Conservation (phyloP, 2,113 vertebrate species). For the Coryphaenoides rupestris region DNA sequence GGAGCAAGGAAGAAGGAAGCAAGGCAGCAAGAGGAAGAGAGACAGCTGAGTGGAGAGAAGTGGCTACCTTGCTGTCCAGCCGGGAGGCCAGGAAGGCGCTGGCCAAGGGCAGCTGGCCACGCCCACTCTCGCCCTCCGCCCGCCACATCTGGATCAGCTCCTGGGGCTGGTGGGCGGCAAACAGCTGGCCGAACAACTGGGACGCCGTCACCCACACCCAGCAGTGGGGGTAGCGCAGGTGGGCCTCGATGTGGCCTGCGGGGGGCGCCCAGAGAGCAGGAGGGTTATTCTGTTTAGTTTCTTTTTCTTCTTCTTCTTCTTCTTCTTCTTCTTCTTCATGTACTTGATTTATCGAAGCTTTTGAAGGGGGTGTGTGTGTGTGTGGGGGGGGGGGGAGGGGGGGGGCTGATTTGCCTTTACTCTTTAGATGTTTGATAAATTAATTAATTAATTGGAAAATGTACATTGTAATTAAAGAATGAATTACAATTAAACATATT, state of each 20-base stretch:
- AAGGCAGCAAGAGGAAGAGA: constrained; percentile 2
- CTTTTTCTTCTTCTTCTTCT: too few species aligned
- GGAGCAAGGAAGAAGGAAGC: too few species aligned
- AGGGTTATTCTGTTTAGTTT: neutral
- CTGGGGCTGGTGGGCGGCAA: constrained; percentile 83
- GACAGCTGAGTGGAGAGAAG: neutral
- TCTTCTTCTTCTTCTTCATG: neutral
- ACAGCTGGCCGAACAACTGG: constrained; percentile 90
- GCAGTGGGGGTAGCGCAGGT: constrained; percentile 89
- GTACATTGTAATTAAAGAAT: too few species aligned
- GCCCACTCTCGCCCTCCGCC: constrained; percentile 27
- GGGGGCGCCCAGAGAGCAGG: neutral
- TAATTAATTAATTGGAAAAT: too few species aligned
- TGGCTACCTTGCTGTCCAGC: constrained; percentile 79
- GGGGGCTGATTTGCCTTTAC: too few species aligned
- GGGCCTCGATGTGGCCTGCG: constrained; percentile 82
- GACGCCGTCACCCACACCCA: constrained; percentile 96
- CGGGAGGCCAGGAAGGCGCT: constrained; percentile 72
- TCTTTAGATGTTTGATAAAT: too few species aligned
- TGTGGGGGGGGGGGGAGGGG: too few species aligned
- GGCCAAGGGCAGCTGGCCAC: constrained; percentile 48
- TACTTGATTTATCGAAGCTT: too few species aligned
- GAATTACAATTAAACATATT: too few species aligned
- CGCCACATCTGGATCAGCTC: constrained; percentile 79
- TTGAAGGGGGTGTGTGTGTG: too few species aligned